These are phyloP conservation scores for Drosophila melanica DNA, from an alignment of 1,140 invertebrate species.

Conservation along the genomic window DNA sequence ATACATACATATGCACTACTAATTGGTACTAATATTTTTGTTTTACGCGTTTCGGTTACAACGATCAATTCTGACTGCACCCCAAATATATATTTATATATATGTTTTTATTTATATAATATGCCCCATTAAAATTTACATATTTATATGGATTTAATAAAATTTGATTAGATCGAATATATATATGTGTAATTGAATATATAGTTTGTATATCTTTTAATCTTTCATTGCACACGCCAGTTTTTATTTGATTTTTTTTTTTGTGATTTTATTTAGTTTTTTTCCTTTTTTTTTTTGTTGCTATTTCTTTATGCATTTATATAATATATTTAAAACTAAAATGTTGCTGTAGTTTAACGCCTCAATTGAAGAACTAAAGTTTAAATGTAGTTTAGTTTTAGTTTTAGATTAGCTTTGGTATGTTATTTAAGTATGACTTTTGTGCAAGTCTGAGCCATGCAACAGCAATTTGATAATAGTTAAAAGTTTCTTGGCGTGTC, in stretches of 20 bases:
- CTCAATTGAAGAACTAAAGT: conserved; percentile 45
- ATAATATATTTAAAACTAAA: conserved; percentile 51
- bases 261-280: conserved; percentile 4
- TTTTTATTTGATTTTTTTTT: conserved; percentile 19
- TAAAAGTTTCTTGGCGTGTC: conserved; percentile 12
- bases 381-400: conserved; percentile 31
- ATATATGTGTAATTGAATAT: conserved; percentile 57
- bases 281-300: conserved; percentile 42
- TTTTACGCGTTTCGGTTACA: conserved; percentile 39
- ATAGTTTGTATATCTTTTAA: conserved; percentile 49
- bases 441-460: conserved; percentile 39
- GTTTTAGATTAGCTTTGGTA: conserved; percentile 51
- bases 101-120: conserved; percentile 47
- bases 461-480: conserved; percentile 40
- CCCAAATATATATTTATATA: conserved; percentile 43
- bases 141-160: conserved; percentile 45
- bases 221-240: conserved; percentile 61
- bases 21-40: conserved; percentile 18
- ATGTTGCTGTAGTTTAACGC: conserved; percentile 30
- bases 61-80: conserved; percentile 41
- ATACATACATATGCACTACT: conserved; percentile 18
- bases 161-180: conserved; percentile 68
- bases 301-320: conserved; percentile 40
- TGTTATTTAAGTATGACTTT: conserved; percentile 40
- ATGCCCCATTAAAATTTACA: conserved; percentile 71